These are phyloP conservation scores for Sminthurides aquaticus DNA, from an alignment of 2,888 invertebrate genomes.

Conservation along the genomic window DNA sequence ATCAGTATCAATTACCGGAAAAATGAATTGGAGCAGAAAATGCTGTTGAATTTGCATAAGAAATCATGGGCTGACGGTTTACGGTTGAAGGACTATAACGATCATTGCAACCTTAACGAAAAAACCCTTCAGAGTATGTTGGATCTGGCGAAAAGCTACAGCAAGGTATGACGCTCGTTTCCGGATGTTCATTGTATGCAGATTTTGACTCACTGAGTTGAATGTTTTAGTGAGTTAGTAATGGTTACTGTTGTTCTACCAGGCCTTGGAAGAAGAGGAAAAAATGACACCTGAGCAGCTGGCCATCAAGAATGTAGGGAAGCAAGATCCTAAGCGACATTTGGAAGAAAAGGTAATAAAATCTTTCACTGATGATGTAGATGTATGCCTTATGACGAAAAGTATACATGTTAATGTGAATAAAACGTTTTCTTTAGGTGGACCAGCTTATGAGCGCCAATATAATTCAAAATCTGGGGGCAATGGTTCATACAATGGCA, in stretches of 20 bases:
- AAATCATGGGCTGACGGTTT: slow-evolving; percentile 98
- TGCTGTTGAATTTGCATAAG: slow-evolving; percentile 96
- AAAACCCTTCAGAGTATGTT: slow-evolving; percentile 92
- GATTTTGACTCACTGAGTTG: too few species aligned
- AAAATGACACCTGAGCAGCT: slow-evolving; percentile 99
- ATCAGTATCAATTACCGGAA: slow-evolving; percentile 99
- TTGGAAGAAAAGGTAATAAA: slow-evolving; percentile 83
- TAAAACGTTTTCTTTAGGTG: too few species aligned
- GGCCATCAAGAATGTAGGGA: slow-evolving; percentile 99
- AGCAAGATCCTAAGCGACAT: slow-evolving; percentile 98
- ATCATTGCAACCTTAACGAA: slow-evolving; percentile 88
- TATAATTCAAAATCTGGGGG: slow-evolving; percentile 94
- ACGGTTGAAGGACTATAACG: slow-evolving; percentile 79
- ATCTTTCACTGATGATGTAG: neutral
- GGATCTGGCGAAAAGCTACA: slow-evolving; percentile 93
- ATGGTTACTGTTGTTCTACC: slow-evolving; percentile 29
- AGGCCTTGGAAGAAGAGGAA: slow-evolving; percentile 95
- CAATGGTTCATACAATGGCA: slow-evolving; percentile 88
- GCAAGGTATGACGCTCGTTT: slow-evolving; percentile 61
- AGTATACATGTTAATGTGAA: too few species aligned
- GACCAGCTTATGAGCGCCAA: slow-evolving; percentile 94
- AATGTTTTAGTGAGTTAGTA: slow-evolving; percentile 4
- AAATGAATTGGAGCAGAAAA: slow-evolving; percentile 98
- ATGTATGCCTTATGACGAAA: neutral
- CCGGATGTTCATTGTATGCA: neutral